Evolutionary conservation across 2,797 vertebrate species (phyloP).

Genomic region (Sciurus vulgaris): DNA sequence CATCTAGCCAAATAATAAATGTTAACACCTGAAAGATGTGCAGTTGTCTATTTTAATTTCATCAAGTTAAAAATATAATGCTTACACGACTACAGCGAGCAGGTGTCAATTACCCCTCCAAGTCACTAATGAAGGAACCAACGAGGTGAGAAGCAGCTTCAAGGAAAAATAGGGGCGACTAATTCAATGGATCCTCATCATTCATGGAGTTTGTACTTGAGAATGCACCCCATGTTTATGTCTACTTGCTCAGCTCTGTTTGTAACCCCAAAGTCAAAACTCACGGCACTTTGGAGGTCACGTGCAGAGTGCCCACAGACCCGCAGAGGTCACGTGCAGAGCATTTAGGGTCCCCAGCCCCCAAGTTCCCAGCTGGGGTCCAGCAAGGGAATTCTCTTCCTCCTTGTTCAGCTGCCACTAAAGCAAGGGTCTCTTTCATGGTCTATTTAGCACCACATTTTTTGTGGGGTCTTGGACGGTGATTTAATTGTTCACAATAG

Average conservation of each 20-base stretch:
- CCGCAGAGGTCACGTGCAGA: background rate
- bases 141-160: background rate
- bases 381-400: background rate
- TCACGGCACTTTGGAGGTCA: background rate
- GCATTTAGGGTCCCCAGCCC: background rate
- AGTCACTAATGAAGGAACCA: background rate
- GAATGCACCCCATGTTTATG: background rate
- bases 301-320: background rate
- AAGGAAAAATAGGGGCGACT: background rate
- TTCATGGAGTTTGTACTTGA: background rate
- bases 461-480: background rate
- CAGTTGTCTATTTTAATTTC: conserved; percentile 20
- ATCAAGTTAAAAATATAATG: conserved; percentile 15
- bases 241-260: background rate
- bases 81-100: background rate
- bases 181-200: background rate
- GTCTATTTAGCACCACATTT: background rate
- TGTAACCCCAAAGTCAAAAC: background rate
- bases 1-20: background rate
- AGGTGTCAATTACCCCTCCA: background rate
- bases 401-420: background rate
- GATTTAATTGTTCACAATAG: background rate
- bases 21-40: background rate
- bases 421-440: background rate
- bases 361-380: background rate